phyloP scores from a whole-genome alignment of 2,888 invertebrate genomes.

The Xylota segnis region DNA sequence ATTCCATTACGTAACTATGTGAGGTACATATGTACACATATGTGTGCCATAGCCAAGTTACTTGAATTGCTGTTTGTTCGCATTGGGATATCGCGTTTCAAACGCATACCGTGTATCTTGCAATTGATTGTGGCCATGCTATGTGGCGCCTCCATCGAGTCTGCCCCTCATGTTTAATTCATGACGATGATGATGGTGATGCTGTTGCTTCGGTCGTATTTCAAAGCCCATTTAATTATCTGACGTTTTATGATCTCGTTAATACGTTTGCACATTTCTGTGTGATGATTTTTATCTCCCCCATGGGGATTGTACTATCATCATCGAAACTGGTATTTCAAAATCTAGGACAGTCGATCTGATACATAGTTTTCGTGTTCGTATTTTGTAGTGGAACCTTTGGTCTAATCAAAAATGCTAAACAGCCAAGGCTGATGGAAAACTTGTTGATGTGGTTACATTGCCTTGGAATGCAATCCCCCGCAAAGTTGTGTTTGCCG shows the following conservation, averaged over 20 bases:
- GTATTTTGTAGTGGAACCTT: too few relatives aligned
- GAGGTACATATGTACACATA: not conserved
- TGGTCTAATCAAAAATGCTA: not conserved
- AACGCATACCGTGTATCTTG: slow-evolving; percentile 4
- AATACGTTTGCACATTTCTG: slow-evolving; percentile 17
- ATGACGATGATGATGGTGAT: slow-evolving; percentile 9
- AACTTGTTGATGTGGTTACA: too few relatives aligned
- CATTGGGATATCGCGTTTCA: slow-evolving; percentile 30
- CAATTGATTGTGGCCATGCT: slow-evolving; percentile 32
- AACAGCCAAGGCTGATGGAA: not conserved
- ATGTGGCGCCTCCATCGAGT: not conserved
- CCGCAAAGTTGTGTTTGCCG: too few relatives aligned
- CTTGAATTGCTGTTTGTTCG: slow-evolving; percentile 15
- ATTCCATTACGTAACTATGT: not conserved
- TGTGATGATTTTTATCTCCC: slow-evolving; percentile 20
- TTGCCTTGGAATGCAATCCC: too few relatives aligned
- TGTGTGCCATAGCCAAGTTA: not conserved
- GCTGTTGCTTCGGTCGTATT: slow-evolving; percentile 15
- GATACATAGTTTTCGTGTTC: not conserved
- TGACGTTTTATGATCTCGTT: slow-evolving; percentile 27
- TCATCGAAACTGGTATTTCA: slow-evolving; percentile 9
- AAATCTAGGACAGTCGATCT: slow-evolving; percentile 3
- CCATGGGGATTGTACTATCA: slow-evolving; percentile 4
- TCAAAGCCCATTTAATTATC: slow-evolving; percentile 39
- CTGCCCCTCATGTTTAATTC: slow-evolving; percentile 9